Percentiles rank a stretch among this genome's conserved stretches.
Conservation (phyloP, 2,797 vertebrate species). For the Orientallactaga sibirica region DNA sequence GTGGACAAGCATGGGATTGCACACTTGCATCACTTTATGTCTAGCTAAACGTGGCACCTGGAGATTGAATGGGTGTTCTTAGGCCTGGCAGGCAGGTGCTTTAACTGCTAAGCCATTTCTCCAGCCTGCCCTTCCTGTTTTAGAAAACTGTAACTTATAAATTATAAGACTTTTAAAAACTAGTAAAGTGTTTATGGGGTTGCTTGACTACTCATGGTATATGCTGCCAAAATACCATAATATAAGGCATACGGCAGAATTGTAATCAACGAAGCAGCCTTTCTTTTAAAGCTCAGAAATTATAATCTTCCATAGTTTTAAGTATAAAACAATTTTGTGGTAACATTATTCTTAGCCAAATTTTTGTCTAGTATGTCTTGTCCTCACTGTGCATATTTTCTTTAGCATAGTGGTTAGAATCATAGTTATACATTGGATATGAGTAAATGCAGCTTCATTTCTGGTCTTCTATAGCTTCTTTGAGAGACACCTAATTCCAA, state of each 20-base stretch:
- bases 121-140: not conserved
- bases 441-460: not conserved
- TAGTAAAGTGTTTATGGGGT: conserved; percentile 32
- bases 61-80: too few species aligned
- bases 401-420: conserved; percentile 56
- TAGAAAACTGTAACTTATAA: conserved; percentile 31
- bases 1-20: too few species aligned
- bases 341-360: conserved; percentile 78
- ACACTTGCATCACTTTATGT: too few species aligned
- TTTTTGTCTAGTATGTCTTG: conserved; percentile 68
- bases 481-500: not conserved
- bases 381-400: conserved; percentile 12
- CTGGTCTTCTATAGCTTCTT: not conserved
- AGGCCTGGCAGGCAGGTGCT: too few species aligned
- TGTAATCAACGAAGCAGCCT: conserved; percentile 57
- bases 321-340: conserved; percentile 80
- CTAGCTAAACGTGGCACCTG: too few species aligned
- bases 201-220: not conserved
- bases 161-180: conserved; percentile 25
- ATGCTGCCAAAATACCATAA: conserved; percentile 66
- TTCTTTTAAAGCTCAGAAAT: not conserved
- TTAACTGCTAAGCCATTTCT: too few species aligned
- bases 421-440: not conserved
- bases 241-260: conserved; percentile 66
- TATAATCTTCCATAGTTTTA: conserved; percentile 61